phyloP scores from a whole-genome alignment of 2,113 vertebrate genomes.

The Psettodes erumei region DNA sequence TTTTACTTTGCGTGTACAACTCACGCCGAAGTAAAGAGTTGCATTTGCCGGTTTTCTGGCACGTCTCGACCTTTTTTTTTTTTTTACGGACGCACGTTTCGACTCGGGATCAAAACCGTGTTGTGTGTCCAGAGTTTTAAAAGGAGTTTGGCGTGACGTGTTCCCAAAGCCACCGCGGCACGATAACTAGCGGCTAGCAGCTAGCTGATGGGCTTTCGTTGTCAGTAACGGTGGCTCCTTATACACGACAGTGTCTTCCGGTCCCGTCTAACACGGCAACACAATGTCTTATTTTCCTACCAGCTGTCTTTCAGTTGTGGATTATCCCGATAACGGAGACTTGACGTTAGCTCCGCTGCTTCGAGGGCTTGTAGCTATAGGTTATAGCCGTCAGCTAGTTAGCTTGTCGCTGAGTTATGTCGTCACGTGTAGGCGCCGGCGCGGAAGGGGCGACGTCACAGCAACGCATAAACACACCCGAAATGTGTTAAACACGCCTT shows the following conservation, averaged over 20 bases:
- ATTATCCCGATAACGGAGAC: neutral
- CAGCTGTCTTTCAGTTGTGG: conserved; percentile 31
- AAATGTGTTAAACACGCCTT: no score
- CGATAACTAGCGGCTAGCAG: conserved; percentile 41
- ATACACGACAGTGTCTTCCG: fast-evolving
- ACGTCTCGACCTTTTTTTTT: fast-evolving
- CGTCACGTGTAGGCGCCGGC: conserved; percentile 20
- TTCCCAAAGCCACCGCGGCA: neutral
- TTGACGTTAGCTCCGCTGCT: conserved; percentile 24
- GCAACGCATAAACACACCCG: no score
- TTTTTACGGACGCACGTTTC: fast-evolving
- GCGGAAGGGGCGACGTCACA: neutral
- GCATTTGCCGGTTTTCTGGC: fast-evolving
- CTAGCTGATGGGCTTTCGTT: neutral
- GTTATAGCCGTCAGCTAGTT: conserved; percentile 20
- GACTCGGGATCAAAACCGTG: fast-evolving
- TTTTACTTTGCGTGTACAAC: fast-evolving
- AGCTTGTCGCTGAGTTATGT: conserved; percentile 36
- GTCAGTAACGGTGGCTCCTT: fast-evolving
- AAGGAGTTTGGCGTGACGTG: conserved; percentile 46
- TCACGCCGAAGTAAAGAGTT: neutral
- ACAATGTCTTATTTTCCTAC: conserved; percentile 10
- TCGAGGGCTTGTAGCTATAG: neutral
- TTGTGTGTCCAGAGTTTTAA: neutral
- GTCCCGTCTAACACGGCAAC: fast-evolving